Evolutionary conservation across 1,140 invertebrate genomes (phyloP).

Genomic region (Heliconius himera): DNA sequence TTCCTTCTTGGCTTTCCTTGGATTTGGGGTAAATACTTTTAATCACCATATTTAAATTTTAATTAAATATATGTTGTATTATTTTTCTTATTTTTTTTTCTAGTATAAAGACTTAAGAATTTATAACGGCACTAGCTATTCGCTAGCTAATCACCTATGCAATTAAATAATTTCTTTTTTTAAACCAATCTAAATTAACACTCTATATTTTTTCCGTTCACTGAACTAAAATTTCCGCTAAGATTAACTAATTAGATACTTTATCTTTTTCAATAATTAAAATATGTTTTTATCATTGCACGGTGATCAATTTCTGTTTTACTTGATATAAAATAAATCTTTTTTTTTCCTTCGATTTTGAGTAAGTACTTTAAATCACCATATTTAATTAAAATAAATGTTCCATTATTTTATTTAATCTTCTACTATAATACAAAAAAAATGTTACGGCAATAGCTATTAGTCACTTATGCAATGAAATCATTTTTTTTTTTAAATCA

Average conservation of each 20-base stretch:
- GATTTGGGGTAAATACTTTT: slow-evolving; percentile 67
- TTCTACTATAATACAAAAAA: too few species aligned
- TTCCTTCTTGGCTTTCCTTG: slow-evolving; percentile 65
- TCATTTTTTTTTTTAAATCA: neutral
- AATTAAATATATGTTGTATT: neutral
- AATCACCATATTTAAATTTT: neutral
- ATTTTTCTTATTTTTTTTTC: too few species aligned
- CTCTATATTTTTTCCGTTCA: neutral
- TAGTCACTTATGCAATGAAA: neutral
- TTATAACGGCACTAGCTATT: neutral
- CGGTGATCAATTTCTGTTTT: neutral
- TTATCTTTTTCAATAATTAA: neutral
- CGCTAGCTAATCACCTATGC: neutral
- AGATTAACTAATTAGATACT: neutral
- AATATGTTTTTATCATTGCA: neutral
- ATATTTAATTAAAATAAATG: too few species aligned
- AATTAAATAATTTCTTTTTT: neutral
- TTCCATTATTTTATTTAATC: too few species aligned
- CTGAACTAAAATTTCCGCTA: neutral
- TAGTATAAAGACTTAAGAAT: neutral
- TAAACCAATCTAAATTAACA: neutral
- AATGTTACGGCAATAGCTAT: neutral
- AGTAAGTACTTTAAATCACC: too few species aligned
- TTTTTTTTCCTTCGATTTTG: too few species aligned
- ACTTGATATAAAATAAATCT: neutral